Evolutionary conservation across 1,140 invertebrate genomes (phyloP).

Genomic region (Campoletis sonorensis): DNA sequence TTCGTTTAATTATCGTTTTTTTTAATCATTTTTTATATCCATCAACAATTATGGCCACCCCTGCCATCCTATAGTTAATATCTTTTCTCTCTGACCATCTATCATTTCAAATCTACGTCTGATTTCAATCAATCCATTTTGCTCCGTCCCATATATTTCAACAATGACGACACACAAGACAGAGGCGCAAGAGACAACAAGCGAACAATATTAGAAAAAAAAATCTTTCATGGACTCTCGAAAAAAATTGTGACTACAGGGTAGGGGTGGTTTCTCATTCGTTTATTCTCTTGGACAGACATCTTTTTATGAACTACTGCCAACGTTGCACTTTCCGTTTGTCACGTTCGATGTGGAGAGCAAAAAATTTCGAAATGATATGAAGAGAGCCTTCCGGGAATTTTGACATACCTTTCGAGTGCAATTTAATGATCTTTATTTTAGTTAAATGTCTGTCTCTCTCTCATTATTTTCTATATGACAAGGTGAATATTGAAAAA

Average conservation of each 20-base stretch:
- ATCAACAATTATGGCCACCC: conserved; percentile 48
- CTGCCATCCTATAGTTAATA: conserved; percentile 51
- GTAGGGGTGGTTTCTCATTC: conserved; percentile 44
- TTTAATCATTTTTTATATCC: conserved; percentile 27
- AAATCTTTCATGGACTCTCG: conserved; percentile 16
- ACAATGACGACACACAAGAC: conserved; percentile 41
- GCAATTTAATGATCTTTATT: too few relatives aligned
- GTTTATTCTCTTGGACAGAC: neutral
- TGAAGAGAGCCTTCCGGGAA: too few relatives aligned
- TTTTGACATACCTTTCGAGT: too few relatives aligned
- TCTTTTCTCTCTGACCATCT: conserved; percentile 37
- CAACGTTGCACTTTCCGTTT: too few relatives aligned
- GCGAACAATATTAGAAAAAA: conserved; percentile 49
- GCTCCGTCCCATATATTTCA: conserved; percentile 12
- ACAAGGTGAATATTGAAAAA: too few relatives aligned
- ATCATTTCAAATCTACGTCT: conserved; percentile 20
- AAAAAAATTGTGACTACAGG: conserved; percentile 54
- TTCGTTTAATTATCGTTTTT: neutral
- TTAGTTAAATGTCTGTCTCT: too few relatives aligned
- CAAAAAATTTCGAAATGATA: too few relatives aligned
- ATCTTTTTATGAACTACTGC: too few relatives aligned
- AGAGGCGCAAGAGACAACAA: conserved; percentile 32
- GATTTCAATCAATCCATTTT: neutral
- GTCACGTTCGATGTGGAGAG: too few relatives aligned
- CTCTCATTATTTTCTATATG: too few relatives aligned